Percentiles rank a stretch among this genome's conserved stretches.
phyloP scores from a whole-genome alignment of 2,888 invertebrate species.

The Cerastis rubricosa region DNA sequence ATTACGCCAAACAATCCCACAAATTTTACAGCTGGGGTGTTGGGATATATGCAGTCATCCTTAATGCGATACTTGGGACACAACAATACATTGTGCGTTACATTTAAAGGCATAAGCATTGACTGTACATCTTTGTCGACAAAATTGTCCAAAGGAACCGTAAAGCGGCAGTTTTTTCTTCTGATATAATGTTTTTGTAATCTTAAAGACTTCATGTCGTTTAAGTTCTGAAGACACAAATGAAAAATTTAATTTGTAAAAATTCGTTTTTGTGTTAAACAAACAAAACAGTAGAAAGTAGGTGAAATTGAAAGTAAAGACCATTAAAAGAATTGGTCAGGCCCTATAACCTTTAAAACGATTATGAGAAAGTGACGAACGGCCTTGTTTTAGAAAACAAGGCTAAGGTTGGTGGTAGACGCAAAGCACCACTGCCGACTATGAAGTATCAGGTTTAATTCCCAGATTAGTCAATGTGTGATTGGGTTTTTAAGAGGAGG shows the following conservation, averaged over 20 bases:
- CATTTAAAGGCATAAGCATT: slow-evolving; percentile 22
- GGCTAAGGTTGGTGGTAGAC: neutral
- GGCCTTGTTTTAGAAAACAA: too few species aligned
- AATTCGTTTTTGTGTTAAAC: neutral
- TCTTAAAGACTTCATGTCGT: slow-evolving; percentile 6
- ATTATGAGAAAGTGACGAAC: neutral
- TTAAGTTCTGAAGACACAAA: neutral
- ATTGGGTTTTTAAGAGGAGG: neutral
- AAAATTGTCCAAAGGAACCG: neutral
- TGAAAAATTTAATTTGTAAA: slow-evolving; percentile 8
- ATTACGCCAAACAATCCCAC: slow-evolving; percentile 4
- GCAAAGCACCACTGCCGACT: too few species aligned
- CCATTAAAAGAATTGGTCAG: slow-evolving; percentile 15
- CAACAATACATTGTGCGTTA: slow-evolving; percentile 16
- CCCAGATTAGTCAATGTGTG: neutral
- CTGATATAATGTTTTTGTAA: neutral
- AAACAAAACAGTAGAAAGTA: neutral
- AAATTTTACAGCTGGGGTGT: neutral
- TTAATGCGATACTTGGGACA: slow-evolving; percentile 18
- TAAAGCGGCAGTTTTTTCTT: neutral
- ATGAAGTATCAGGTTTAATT: neutral
- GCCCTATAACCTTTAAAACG: neutral
- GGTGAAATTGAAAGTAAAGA: slow-evolving; percentile 10
- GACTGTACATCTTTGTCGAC: slow-evolving; percentile 44
- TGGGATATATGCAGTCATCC: slow-evolving; percentile 9